Conservation (phyloP, 1,140 invertebrate species). For the Caligus rogercresseyi region DNA sequence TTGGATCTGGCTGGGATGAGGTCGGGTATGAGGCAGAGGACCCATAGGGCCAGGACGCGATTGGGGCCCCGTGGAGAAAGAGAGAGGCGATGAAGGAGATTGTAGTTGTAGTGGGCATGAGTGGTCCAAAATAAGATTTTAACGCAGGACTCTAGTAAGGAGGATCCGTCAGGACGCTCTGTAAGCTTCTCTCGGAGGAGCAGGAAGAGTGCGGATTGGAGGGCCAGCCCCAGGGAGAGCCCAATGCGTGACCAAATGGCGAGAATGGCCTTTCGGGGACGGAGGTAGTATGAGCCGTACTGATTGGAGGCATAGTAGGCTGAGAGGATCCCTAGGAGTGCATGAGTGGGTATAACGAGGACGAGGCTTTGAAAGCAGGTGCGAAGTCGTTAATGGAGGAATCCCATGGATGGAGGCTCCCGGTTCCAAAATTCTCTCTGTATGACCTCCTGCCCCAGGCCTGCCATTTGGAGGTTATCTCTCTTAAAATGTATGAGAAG, state of each 20-base stretch:
- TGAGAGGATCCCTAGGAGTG: slow-evolving; percentile 46
- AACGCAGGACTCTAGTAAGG: slow-evolving; percentile 34
- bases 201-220: slow-evolving; percentile 43
- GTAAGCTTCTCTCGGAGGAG: slow-evolving; percentile 30
- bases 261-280: slow-evolving; percentile 38
- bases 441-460: not conserved
- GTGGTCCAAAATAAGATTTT: slow-evolving; percentile 36
- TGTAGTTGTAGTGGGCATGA: not conserved
- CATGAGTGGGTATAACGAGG: slow-evolving; percentile 37
- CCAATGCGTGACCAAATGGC: slow-evolving; percentile 43
- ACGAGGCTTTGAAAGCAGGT: slow-evolving; percentile 60
- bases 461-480: too few relatives aligned
- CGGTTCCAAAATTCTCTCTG: not conserved
- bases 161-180: slow-evolving; percentile 46
- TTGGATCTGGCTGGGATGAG: not conserved
- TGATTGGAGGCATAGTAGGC: slow-evolving; percentile 53
- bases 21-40: not conserved
- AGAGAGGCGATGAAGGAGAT: not conserved
- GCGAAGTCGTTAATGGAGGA: slow-evolving; percentile 38
- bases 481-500: too few relatives aligned
- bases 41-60: not conserved
- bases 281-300: slow-evolving; percentile 32
- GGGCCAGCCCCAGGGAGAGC: slow-evolving; percentile 39
- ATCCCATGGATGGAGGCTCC: slow-evolving; percentile 22
- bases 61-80: not conserved